Base-by-base conservation (phyloP, 2,797 vertebrate species). In the Liparis tanakae region DNA sequence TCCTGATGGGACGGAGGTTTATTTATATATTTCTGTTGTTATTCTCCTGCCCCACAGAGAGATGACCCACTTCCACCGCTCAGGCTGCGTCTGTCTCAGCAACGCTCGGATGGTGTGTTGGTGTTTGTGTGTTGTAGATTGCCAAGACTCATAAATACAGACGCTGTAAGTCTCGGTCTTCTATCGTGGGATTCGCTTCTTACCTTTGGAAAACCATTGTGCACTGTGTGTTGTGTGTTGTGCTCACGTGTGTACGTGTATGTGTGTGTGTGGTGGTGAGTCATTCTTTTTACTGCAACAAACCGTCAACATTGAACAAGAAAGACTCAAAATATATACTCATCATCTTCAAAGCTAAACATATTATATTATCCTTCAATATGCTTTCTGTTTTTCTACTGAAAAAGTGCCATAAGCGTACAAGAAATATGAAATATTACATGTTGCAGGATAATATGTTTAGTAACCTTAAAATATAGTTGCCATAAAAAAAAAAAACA, bases 61-160 rank as follows among this genome's bases (percentile, higher is more conserved):
- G 85, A 74, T 91, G 89, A 91, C 89, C 88, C 88, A 91, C 73
- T 93, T 92, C 70, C 70, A 78, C 56, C 7, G 74, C 74, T 89
- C 79, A 4, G 76, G 69, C 74, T 84, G 50, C 6, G 66, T 84
- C 71, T 79, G 74, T 72, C 67, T 74, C 5, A 30, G 69, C 58
- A 77, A 58, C 57, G 67, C 61, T 64, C 20, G 33, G 22, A 6
- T 51, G 10, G 41, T 30, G 55, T 25, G 64, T 74, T 61, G 53
- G 67, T 33, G 57, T 72, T 64, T 51, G 67, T 46, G 66, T 44
- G 63, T 59, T 7, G 72, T n/a, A 2, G 18, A 76, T 30, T 25
- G 50, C 30, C 6, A 25, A 82, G 66, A 63, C 56, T 39, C 58
- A 72, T 17, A 62, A 65, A 66, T 46, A 43, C 57, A 55, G 57